Evolutionary conservation across 2,113 vertebrate genomes (phyloP).

Genomic region (Nothoprocta pentlandii): DNA sequence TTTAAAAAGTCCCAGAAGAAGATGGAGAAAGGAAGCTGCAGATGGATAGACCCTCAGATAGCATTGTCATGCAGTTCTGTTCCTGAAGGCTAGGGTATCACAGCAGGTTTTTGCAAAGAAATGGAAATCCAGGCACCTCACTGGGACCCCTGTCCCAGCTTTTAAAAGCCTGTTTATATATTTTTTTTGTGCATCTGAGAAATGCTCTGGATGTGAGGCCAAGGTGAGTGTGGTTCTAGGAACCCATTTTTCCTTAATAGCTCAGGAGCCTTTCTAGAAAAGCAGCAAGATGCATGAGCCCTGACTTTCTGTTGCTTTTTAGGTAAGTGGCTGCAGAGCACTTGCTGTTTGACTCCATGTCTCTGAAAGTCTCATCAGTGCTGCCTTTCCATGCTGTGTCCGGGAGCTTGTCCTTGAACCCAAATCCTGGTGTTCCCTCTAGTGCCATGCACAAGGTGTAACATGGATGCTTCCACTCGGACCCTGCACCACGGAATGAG

Average conservation of each 20-base stretch:
- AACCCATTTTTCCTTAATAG: background rate
- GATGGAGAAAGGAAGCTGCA: background rate
- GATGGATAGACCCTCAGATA: background rate
- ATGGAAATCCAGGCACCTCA: background rate
- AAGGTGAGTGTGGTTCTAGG: background rate
- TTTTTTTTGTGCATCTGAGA: background rate
- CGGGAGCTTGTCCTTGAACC: background rate
- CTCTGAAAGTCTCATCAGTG: background rate
- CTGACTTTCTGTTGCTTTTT: background rate
- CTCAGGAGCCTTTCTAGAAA: background rate
- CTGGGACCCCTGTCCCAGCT: rapidly evolving
- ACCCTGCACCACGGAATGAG: background rate
- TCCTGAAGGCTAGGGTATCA: background rate
- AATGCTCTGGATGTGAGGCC: background rate
- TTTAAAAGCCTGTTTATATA: background rate
- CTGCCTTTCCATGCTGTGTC: rapidly evolving
- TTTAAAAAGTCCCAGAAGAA: background rate
- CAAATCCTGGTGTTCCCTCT: background rate
- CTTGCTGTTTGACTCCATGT: background rate
- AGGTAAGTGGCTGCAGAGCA: background rate
- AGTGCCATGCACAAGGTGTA: rapidly evolving
- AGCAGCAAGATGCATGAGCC: background rate
- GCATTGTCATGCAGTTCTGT: background rate
- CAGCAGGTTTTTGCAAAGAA: background rate
- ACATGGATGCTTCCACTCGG: background rate